Percentiles rank a stretch among this genome's conserved stretches.
phyloP scores from a whole-genome alignment of 2,113 vertebrate species.

The Sceloporus tristichus region DNA sequence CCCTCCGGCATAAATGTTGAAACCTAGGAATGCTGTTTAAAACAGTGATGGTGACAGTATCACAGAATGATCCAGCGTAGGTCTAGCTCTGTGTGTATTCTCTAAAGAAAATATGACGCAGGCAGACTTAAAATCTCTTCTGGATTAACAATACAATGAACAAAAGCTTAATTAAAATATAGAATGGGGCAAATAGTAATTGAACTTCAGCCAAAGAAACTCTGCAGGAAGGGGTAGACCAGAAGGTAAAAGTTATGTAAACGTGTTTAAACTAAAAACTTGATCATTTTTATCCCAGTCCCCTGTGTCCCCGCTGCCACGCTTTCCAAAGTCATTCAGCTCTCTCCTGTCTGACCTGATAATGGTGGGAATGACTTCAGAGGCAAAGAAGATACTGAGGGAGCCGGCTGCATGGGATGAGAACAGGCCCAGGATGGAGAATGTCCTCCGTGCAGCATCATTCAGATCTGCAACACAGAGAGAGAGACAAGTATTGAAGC shows the following conservation, averaged over 20 bases:
- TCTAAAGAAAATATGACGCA: too few relatives aligned
- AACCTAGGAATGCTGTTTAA: too few relatives aligned
- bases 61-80: too few relatives aligned
- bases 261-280: background rate
- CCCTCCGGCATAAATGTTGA: too few relatives aligned
- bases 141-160: background rate
- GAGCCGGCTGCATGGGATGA: slow-evolving; percentile 87
- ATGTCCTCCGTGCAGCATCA: slow-evolving; percentile 84
- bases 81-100: too few relatives aligned
- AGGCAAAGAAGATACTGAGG: slow-evolving; percentile 87
- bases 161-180: background rate
- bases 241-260: background rate
- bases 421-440: slow-evolving; percentile 89
- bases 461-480: slow-evolving; percentile 81
- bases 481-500: background rate
- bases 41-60: too few relatives aligned
- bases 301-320: background rate
- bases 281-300: background rate
- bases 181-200: too few relatives aligned
- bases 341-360: slow-evolving; percentile 80
- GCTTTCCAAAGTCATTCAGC: background rate
- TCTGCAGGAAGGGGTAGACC: background rate
- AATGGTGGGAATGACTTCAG: slow-evolving; percentile 89
- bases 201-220: background rate
- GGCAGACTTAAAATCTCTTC: too few relatives aligned